Evolutionary conservation across 35 echinoderm and acorn worm genomes (phyloP).

Genomic region (Apostichopus parvimensis): DNA sequence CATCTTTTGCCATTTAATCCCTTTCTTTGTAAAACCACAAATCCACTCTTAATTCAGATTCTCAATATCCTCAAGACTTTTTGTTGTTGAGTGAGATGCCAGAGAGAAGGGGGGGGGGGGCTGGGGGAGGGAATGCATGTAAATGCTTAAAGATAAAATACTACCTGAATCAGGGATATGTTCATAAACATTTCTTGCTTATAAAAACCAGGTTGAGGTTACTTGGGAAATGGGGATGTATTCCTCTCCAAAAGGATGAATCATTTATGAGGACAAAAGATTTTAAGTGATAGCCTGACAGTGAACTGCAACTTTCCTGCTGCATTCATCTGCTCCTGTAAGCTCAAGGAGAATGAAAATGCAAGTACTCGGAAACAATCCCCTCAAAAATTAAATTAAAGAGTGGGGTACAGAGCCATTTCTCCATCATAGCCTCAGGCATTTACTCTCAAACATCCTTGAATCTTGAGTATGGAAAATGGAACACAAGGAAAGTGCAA

Average conservation of each 20-base stretch:
- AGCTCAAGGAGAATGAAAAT: constrained; percentile 9
- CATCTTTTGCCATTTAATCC: too few species aligned
- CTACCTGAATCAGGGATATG: too few species aligned
- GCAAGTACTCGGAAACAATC: constrained; percentile 6
- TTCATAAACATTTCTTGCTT: too few species aligned
- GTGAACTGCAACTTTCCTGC: neutral
- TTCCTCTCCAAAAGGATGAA: neutral
- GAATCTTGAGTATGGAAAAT: neutral
- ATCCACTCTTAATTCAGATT: too few species aligned
- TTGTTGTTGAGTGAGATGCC: too few species aligned
- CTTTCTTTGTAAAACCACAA: too few species aligned
- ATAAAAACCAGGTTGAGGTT: neutral
- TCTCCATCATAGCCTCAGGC: neutral
- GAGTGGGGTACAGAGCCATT: neutral
- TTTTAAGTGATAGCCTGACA: neutral
- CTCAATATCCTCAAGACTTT: too few species aligned
- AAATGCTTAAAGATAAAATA: too few species aligned
- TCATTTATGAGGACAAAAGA: constrained; percentile 7
- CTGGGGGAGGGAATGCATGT: too few species aligned
- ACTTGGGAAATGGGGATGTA: neutral
- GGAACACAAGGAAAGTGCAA: neutral
- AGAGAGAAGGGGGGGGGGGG: too few species aligned
- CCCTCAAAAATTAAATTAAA: neutral
- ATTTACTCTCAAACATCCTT: constrained; percentile 14
- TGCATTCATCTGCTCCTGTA: neutral